Evolutionary conservation across 2,888 invertebrate genomes (phyloP).

Genomic region (Agrotis ipsilon): DNA sequence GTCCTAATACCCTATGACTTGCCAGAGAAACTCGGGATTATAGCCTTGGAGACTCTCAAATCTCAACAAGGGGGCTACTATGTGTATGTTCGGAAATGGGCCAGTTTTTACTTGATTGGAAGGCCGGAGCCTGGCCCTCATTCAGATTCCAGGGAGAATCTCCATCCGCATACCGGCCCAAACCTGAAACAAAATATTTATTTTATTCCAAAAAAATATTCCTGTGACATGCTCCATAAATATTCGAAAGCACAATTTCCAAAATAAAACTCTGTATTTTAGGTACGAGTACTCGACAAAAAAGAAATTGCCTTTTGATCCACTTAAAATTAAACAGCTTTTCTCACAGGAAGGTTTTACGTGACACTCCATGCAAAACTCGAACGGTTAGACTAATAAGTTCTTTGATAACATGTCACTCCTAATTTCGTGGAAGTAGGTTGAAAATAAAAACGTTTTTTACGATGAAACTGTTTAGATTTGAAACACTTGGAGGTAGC

Average conservation of each 20-base stretch:
- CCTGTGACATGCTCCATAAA: too few species aligned
- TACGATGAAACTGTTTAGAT: constrained; percentile 2
- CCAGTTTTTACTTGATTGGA: too few species aligned
- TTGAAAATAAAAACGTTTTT: constrained; percentile 53
- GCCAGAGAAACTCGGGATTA: too few species aligned
- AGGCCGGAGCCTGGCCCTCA: too few species aligned
- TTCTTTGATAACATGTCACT: constrained; percentile 56
- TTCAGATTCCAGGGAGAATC: too few species aligned
- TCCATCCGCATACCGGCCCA: too few species aligned
- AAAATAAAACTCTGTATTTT: background rate
- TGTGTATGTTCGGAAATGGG: too few species aligned
- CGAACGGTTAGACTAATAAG: constrained; percentile 27
- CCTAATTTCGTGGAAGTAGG: constrained; percentile 40
- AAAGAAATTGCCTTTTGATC: constrained; percentile 47
- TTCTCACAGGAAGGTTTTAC: constrained; percentile 13
- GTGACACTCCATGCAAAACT: constrained; percentile 32
- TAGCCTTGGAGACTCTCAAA: too few species aligned
- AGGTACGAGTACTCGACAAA: constrained; percentile 1
- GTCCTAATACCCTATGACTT: too few species aligned
- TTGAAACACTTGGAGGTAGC: background rate
- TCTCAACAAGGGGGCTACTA: too few species aligned
- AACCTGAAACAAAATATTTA: too few species aligned
- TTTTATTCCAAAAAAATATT: too few species aligned
- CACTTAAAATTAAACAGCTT: constrained; percentile 39
- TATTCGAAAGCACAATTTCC: background rate